Percentiles rank a stretch among this genome's conserved stretches.
Conservation (phyloP, 2,888 invertebrate species). For the Drosophila meridiana region DNA sequence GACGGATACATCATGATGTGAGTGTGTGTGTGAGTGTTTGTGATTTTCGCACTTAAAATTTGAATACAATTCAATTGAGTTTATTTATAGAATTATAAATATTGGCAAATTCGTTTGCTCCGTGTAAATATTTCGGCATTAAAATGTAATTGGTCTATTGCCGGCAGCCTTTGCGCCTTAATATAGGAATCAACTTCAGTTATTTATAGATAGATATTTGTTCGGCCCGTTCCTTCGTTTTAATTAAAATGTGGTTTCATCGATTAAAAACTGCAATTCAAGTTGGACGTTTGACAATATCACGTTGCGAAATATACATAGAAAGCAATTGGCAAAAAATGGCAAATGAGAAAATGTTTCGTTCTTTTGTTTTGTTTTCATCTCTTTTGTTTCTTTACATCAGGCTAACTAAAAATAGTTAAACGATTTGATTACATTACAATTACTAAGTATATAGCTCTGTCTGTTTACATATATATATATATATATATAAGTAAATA, state of each 20-base stretch:
- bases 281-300: slow-evolving; percentile 80
- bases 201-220: slow-evolving; percentile 27
- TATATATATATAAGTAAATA: slow-evolving; percentile 35
- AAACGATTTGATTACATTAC: slow-evolving; percentile 60
- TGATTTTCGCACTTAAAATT: slow-evolving; percentile 21
- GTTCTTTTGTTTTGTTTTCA: not conserved
- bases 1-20: slow-evolving; percentile 60
- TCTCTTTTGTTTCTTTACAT: slow-evolving; percentile 7
- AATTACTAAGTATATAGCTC: slow-evolving; percentile 53
- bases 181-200: slow-evolving; percentile 75
- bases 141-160: slow-evolving; percentile 75
- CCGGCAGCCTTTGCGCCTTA: slow-evolving; percentile 54
- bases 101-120: slow-evolving; percentile 55
- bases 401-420: slow-evolving; percentile 74
- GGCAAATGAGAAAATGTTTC: slow-evolving; percentile 44
- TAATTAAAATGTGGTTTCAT: slow-evolving; percentile 44
- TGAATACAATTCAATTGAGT: slow-evolving; percentile 56
- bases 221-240: not conserved
- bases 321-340: slow-evolving; percentile 64
- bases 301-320: slow-evolving; percentile 70
- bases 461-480: slow-evolving; percentile 34
- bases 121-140: slow-evolving; percentile 52
- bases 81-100: slow-evolving; percentile 28
- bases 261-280: slow-evolving; percentile 68
- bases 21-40: slow-evolving; percentile 23